Base-by-base conservation (phyloP, 2,888 invertebrate genomes). In the Aphelenchoides bicaudatus region DNA sequence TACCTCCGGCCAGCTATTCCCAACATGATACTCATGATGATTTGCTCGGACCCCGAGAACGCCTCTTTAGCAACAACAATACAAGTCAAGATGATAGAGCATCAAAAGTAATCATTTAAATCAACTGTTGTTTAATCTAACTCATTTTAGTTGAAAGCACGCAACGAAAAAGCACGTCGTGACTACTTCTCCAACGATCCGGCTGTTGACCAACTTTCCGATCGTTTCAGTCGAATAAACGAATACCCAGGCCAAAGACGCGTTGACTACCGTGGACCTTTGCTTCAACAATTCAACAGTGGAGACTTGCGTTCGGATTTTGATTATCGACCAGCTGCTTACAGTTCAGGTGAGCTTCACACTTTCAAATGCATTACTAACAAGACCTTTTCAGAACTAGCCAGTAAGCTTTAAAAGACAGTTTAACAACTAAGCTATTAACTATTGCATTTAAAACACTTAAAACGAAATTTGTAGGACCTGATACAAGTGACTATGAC, bases 251-350 rank as follows among this genome's bases (percentile, higher is more conserved):
- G 63, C 21, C 50, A 38, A 37, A 50, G 65, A 0, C 56, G 52
- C 19, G 54, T 66, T 6, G 76, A 76, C 30, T 73, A 72, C 58
- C 69, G 78, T 10, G 79, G 78, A 2, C 78, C 78, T 3, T 65
- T 79, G 34, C 71, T 79, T 21, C 72, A 73, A 60, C 68, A 71
- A 39, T 78, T 78, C 70, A 71, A 78, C 50, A 70, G 68, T n/a
- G 68, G 71, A 2, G 73, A 72, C 29, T 38, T 61, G 29, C 30
- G 49, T 39, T 19, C 48, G 28, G n/a, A n/a, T n/a, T n/a, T n/a
- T n/a, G n/a, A n/a, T n/a, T n/a, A n/a, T n/a, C n/a, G n/a, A n/a
- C n/a, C n/a, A n/a, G n/a, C n/a, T n/a, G n/a, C n/a, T n/a, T n/a
- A n/a, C n/a, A n/a, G n/a, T n/a, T n/a, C n/a, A n/a, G n/a, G n/a